These are phyloP conservation scores for Parnassius smintheus DNA, from an alignment of 2,888 invertebrate species.

Conservation along the genomic window DNA sequence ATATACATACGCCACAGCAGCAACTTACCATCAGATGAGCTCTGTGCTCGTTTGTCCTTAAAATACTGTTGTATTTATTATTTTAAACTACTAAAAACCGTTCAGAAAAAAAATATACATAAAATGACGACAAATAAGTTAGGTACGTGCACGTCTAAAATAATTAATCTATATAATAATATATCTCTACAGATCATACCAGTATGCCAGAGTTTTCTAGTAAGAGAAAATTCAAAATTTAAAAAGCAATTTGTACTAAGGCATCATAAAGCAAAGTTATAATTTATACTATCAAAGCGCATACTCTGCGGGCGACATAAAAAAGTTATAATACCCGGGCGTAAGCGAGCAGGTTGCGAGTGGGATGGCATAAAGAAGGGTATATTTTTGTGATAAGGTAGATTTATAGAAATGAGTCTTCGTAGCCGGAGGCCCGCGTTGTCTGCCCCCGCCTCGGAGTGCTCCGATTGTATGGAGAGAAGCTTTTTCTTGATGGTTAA, in stretches of 20 bases:
- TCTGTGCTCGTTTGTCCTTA: too few species aligned
- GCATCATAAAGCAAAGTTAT: conserved; percentile 19
- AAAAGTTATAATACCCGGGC: conserved; percentile 24
- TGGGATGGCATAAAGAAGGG: conserved; percentile 45
- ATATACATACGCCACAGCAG: too few species aligned
- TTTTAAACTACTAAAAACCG: too few species aligned
- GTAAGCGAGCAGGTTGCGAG: conserved; percentile 31
- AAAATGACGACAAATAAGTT: too few species aligned
- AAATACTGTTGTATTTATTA: too few species aligned
- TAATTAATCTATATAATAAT: too few species aligned
- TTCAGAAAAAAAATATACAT: too few species aligned
- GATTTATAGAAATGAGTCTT: conserved; percentile 80
- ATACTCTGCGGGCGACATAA: conserved; percentile 25
- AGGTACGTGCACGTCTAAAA: background rate
- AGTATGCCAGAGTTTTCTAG: background rate
- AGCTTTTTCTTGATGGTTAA: conserved; percentile 16
- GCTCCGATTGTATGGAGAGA: conserved; percentile 39
- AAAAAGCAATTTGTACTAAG: conserved; percentile 14
- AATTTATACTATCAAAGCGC: conserved; percentile 18
- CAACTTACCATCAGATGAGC: too few species aligned
- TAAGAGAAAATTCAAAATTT: conserved; percentile 11
- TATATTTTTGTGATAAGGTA: conserved; percentile 78
- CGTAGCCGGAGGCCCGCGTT: conserved; percentile 64
- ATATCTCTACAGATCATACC: background rate
- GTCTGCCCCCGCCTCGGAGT: conserved; percentile 57